phyloP scores from a whole-genome alignment of 2,113 vertebrate genomes.

The Micromys minutus region DNA sequence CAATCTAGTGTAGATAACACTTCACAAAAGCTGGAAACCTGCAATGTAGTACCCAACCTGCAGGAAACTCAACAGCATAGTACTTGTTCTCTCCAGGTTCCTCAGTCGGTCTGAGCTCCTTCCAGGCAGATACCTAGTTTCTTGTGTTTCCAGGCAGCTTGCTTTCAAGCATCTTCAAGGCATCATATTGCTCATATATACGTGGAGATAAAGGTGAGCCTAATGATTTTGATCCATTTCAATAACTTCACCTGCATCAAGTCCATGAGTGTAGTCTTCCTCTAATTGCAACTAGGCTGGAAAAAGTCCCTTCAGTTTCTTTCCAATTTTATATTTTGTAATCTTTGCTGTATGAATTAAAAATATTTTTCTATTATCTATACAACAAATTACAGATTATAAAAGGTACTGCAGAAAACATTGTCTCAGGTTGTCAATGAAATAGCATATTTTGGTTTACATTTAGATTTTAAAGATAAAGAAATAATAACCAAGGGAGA shows the following conservation, averaged over 20 bases:
- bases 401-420: neutral
- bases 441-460: neutral
- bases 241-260: neutral
- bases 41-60: neutral
- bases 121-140: neutral
- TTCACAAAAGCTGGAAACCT: neutral
- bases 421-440: neutral
- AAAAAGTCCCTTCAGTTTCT: neutral
- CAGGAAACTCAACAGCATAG: neutral
- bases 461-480: conserved; percentile 4
- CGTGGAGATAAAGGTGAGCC: neutral
- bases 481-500: neutral
- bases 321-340: neutral
- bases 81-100: neutral
- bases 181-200: neutral
- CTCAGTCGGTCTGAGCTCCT: neutral
- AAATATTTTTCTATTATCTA: neutral
- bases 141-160: neutral
- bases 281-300: neutral
- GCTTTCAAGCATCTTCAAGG: neutral
- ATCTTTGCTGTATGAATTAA: conserved; percentile 5
- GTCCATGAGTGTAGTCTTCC: neutral
- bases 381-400: neutral
- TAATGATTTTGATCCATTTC: neutral
- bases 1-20: neutral